Conservation (phyloP, 2,888 invertebrate genomes). For the Eudemis profundana region DNA sequence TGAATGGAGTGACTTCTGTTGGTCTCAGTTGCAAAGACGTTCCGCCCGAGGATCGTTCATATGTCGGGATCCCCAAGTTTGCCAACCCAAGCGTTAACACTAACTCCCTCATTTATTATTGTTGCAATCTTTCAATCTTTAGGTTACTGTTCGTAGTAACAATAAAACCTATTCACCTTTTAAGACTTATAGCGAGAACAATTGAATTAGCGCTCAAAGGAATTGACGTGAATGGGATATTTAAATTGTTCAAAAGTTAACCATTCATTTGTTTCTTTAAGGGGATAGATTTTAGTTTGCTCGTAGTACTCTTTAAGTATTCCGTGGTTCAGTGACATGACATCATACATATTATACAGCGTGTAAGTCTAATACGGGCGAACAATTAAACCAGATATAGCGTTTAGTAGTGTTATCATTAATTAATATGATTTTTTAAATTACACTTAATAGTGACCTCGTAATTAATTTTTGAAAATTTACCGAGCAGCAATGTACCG, state of each 20-base stretch:
- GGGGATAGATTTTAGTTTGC: background rate
- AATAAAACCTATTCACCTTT: constrained; percentile 21
- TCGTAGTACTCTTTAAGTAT: too few relatives aligned
- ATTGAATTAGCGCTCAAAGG: background rate
- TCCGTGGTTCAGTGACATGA: too few relatives aligned
- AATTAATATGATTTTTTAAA: too few relatives aligned
- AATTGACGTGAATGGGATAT: constrained; percentile 12
- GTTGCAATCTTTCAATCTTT: constrained; percentile 6
- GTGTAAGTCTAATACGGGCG: too few relatives aligned
- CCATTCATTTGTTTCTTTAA: background rate
- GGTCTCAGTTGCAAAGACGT: background rate
- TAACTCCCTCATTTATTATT: constrained; percentile 5
- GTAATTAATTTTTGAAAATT: too few relatives aligned
- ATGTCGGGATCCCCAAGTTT: constrained; percentile 1
- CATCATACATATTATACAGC: too few relatives aligned
- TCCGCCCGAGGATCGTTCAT: background rate
- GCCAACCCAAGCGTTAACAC: background rate
- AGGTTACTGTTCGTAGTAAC: constrained; percentile 19
- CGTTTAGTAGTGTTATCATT: too few relatives aligned
- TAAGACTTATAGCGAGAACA: background rate
- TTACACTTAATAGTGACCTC: too few relatives aligned
- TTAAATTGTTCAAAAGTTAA: background rate
- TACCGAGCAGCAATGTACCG: too few relatives aligned
- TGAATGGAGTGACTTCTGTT: too few relatives aligned
- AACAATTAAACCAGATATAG: too few relatives aligned